phyloP scores from a whole-genome alignment of 2,888 invertebrate species.

The Augiades crinisus region DNA sequence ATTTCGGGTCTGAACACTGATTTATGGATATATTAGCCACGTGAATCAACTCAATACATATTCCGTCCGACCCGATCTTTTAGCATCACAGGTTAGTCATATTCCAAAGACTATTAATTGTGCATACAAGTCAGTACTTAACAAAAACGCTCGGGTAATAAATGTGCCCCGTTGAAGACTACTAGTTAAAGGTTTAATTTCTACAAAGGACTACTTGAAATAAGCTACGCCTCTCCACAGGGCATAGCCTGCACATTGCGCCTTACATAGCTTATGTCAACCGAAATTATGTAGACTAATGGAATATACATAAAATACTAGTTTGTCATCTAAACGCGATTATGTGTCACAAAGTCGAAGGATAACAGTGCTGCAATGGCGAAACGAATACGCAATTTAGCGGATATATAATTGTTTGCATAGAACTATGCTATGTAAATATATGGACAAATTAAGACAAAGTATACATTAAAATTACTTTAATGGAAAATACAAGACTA shows the following conservation, averaged over 20 bases:
- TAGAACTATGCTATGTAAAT: conserved; percentile 2
- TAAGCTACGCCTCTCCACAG: not conserved
- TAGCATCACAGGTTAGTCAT: conserved; percentile 23
- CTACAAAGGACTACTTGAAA: not conserved
- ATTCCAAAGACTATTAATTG: conserved; percentile 22
- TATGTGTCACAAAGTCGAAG: conserved; percentile 9
- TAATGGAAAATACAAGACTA: conserved; percentile 3
- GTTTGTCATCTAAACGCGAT: conserved; percentile 9
- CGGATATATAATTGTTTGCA: not conserved
- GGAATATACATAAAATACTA: conserved; percentile 15
- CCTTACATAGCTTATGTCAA: conserved; percentile 20
- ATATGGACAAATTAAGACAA: not conserved
- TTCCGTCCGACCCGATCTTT: conserved; percentile 25
- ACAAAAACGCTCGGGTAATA: conserved; percentile 5
- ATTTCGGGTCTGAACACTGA: conserved; percentile 19
- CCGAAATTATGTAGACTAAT: conserved; percentile 8
- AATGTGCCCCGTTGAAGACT: conserved; percentile 5
- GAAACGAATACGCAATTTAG: not conserved
- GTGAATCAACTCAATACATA: conserved; percentile 20
- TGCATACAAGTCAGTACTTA: conserved; percentile 21
- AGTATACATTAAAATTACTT: not conserved
- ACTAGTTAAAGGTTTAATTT: conserved; percentile 7
- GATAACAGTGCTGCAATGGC: not conserved
- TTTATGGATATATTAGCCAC: conserved; percentile 21
- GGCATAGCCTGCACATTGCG: conserved; percentile 7